A percentile compares a stretch with the other conserved stretches of the same genome.
phyloP scores from a whole-genome alignment of 1,140 invertebrate genomes.

The Apolygus lucorum region DNA sequence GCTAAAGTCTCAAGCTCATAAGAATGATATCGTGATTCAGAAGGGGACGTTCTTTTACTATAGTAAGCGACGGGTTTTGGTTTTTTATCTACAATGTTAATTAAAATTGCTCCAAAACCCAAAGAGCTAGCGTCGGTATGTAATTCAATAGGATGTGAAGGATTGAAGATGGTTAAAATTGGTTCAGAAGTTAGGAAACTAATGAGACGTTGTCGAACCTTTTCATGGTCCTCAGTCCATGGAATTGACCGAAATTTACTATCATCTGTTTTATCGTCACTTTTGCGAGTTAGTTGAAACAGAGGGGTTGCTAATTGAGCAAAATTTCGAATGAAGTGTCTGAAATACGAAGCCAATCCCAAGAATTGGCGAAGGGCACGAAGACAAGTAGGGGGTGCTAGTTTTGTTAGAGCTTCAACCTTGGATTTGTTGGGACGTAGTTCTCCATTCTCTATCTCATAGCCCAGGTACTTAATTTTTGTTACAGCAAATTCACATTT shows the following conservation, averaged over 20 bases:
- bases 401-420: constrained; percentile 25
- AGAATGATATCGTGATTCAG: constrained; percentile 33
- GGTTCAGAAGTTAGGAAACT: constrained; percentile 35
- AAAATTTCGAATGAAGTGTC: constrained; percentile 35
- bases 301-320: constrained; percentile 32
- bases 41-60: constrained; percentile 30
- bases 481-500: constrained; percentile 36
- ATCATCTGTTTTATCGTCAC: not conserved
- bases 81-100: no score
- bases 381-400: constrained; percentile 32
- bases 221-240: not conserved
- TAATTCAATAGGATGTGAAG: no score
- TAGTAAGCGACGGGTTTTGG: constrained; percentile 29
- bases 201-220: constrained; percentile 19
- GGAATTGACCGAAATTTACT: not conserved
- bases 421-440: constrained; percentile 28
- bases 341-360: constrained; percentile 35
- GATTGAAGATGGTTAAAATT: no score
- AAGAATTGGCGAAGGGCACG: constrained; percentile 33
- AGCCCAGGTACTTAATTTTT: constrained; percentile 35
- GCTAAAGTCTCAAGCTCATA: constrained; percentile 34
- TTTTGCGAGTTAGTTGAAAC: constrained; percentile 17
- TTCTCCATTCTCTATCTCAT: constrained; percentile 30
- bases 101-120: constrained; percentile 35
- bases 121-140: no score